These are phyloP conservation scores for Tethya wilhelma DNA, from an alignment of 37 sponge, comb jelly and placozoan species.

Conservation along the genomic window DNA sequence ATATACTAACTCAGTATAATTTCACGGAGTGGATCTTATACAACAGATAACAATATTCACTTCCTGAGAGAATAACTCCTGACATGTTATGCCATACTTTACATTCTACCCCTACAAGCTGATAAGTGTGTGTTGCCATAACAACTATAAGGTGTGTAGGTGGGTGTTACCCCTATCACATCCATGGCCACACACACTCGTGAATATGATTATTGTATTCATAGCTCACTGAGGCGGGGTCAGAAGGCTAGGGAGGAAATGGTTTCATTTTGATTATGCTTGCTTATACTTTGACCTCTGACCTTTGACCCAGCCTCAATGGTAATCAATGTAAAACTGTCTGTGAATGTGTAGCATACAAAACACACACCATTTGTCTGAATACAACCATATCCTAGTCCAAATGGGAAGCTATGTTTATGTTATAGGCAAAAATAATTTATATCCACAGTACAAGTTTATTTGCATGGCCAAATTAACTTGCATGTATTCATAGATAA, in stretches of 20 bases:
- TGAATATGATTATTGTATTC: slow-evolving; percentile 22
- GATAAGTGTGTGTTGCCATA: neutral
- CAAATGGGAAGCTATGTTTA: neutral
- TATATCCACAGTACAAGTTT: too few species aligned
- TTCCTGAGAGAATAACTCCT: too few species aligned
- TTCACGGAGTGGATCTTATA: too few species aligned
- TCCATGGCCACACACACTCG: neutral
- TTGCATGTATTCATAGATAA: too few species aligned
- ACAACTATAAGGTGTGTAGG: too few species aligned
- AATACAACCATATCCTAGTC: neutral
- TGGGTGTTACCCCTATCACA: too few species aligned
- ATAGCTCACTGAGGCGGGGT: slow-evolving; percentile 25
- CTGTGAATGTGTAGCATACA: too few species aligned
- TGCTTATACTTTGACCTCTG: neutral
- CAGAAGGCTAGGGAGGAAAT: neutral
- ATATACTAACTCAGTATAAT: too few species aligned
- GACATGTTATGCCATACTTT: too few species aligned
- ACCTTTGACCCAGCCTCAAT: slow-evolving; percentile 27
- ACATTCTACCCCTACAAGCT: neutral
- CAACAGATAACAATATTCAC: too few species aligned
- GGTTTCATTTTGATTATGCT: neutral
- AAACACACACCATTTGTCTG: neutral
- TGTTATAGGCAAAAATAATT: neutral
- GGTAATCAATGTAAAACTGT: too few species aligned
- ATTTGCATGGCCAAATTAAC: too few species aligned